A percentile compares a stretch with the other conserved stretches of the same genome.
These are phyloP conservation scores for Scaptomyza pallida DNA, from an alignment of 1,140 invertebrate genomes.

Conservation along the genomic window DNA sequence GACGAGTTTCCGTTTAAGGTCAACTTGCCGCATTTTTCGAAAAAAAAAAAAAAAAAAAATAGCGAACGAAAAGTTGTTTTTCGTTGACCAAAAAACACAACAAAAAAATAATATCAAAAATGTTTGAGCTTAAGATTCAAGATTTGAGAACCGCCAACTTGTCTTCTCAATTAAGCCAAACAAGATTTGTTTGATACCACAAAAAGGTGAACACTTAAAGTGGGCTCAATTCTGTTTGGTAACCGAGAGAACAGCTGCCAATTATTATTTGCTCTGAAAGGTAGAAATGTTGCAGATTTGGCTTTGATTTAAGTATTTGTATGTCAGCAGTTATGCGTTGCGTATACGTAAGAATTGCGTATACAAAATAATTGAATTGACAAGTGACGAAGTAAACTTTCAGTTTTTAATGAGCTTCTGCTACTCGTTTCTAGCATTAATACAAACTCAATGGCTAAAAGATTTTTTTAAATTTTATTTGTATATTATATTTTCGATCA, in stretches of 20 bases:
- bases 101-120: slow-evolving; percentile 27
- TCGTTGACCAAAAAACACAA: slow-evolving; percentile 69
- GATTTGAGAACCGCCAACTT: slow-evolving; percentile 8
- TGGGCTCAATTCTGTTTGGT: slow-evolving; percentile 23
- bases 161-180: slow-evolving; percentile 47
- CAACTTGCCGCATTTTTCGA: slow-evolving; percentile 72
- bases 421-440: too few species aligned
- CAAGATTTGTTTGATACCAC: slow-evolving; percentile 1
- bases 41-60: slow-evolving; percentile 1
- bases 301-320: slow-evolving; percentile 32
- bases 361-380: neutral
- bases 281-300: slow-evolving; percentile 9
- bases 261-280: slow-evolving; percentile 58
- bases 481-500: slow-evolving; percentile 72
- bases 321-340: slow-evolving; percentile 31
- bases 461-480: slow-evolving; percentile 43
- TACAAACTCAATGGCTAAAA: too few species aligned
- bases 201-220: slow-evolving; percentile 8
- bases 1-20: slow-evolving; percentile 81
- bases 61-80: slow-evolving; percentile 68
- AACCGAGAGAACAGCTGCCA: slow-evolving; percentile 57
- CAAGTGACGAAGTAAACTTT: neutral
- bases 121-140: slow-evolving; percentile 29
- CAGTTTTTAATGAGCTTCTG: slow-evolving; percentile 6
- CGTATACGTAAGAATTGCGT: slow-evolving; percentile 46